Evolutionary conservation across 2,888 invertebrate genomes (phyloP).

Genomic region (Epirrhoe tristata): DNA sequence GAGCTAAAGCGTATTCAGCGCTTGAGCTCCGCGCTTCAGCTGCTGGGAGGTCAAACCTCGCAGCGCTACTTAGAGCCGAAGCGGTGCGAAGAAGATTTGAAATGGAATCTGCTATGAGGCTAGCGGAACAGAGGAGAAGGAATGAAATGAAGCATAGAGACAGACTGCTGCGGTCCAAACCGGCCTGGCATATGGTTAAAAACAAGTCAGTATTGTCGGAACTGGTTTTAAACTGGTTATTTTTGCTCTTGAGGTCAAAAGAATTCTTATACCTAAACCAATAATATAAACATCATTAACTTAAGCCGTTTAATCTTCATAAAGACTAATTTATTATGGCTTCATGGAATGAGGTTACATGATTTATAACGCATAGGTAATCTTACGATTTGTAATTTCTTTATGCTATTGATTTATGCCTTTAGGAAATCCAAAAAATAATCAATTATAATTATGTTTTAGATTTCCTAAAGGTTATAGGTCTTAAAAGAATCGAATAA

Average conservation of each 20-base stretch:
- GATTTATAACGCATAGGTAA: constrained; percentile 3
- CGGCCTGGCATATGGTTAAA: constrained; percentile 89
- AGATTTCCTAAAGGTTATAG: neutral
- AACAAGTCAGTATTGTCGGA: constrained; percentile 73
- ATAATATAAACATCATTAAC: no score
- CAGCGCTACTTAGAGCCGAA: constrained; percentile 88
- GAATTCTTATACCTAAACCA: neutral
- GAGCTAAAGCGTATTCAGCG: constrained; percentile 76
- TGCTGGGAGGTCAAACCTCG: constrained; percentile 86
- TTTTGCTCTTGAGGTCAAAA: constrained; percentile 6
- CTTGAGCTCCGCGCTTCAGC: constrained; percentile 72
- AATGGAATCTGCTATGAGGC: constrained; percentile 84
- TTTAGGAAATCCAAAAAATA: no score
- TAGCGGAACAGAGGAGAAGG: constrained; percentile 86
- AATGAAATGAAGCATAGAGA: constrained; percentile 86
- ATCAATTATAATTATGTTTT: no score
- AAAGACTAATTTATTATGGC: neutral
- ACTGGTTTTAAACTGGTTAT: constrained; percentile 10
- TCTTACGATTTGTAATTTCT: neutral
- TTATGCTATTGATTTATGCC: constrained; percentile 1
- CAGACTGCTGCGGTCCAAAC: constrained; percentile 86
- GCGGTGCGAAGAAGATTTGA: constrained; percentile 87
- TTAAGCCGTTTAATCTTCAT: no score
- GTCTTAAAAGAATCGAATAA: neutral
- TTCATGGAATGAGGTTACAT: neutral